These are phyloP conservation scores for Drosophila atripex DNA, from an alignment of 2,888 invertebrate genomes.

Conservation along the genomic window DNA sequence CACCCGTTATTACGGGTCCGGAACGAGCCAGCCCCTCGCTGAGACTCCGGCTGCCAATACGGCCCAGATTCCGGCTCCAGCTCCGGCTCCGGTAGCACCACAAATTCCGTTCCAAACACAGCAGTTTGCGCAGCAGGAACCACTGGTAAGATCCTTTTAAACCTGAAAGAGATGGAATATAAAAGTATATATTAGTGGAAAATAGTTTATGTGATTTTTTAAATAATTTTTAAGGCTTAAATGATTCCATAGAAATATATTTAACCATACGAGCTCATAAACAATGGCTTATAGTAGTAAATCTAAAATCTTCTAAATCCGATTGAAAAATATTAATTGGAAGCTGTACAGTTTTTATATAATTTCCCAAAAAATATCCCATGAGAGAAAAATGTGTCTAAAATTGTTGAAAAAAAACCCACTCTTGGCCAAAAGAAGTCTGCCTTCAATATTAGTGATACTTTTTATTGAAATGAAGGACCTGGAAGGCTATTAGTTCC, in stretches of 20 bases:
- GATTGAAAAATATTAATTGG: no score
- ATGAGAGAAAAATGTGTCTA: no score
- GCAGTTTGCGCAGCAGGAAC: conserved; percentile 12
- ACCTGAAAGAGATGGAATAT: background rate
- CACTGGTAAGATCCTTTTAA: background rate
- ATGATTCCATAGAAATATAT: no score
- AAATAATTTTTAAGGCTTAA: no score
- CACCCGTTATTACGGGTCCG: conserved; percentile 81
- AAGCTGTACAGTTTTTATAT: no score
- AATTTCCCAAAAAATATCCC: no score
- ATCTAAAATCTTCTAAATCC: background rate
- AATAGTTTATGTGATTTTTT: background rate
- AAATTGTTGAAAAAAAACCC: no score
- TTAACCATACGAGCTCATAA: no score
- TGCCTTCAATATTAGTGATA: background rate
- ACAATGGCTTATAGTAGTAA: no score
- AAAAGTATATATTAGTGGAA: background rate
- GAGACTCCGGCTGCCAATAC: background rate
- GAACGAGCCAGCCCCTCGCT: conserved; percentile 43
- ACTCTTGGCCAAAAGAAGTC: background rate
- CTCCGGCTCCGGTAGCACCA: no score
- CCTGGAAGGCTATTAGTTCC: background rate
- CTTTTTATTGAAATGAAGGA: background rate
- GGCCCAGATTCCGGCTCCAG: background rate
- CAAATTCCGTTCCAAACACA: conserved; percentile 5